Evolutionary conservation across 2,797 vertebrate species (phyloP), one percentile per base, ranked within the genome.

Genomic region (Phaenicophaeus curvirostris): DNA sequence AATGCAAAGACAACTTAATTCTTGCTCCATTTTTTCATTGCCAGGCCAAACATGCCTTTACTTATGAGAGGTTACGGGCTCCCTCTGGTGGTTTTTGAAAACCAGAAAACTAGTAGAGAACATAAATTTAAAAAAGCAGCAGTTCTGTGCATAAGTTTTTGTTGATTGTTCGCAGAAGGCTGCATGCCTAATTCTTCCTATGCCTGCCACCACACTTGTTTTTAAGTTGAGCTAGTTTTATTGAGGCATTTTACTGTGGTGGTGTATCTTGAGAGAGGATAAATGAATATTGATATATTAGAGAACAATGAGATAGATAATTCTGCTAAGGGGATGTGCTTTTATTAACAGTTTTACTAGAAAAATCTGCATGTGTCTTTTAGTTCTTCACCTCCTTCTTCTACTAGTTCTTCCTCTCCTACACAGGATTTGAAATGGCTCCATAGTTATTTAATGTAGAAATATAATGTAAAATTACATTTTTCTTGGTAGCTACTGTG

Each of bases 41-140:
- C 10, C 27, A 31, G 13, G 21, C 23, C 39, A 44, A 53, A 24
- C 25, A 13, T 0, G 2, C 18, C 23, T 75, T 87, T 50, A 50
- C 57, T 76, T 42, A 46, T 37, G 62, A 87, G 95, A 42, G 74
- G 51, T 84, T 72, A 87, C 1, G 69, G 69, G 85, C 94, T 95
- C 96, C 96, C 94, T 93, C 96, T 96, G 82, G 91, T 81, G 96
- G 94, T 41, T 35, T 88, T 62, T 65, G 35, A 55, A 85, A 92
- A 54, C 7, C 21, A 39, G 12, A 72, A 75, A 68, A 5, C 39
- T 24, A 37, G 31, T 25, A 53, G n/a, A 77, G 24, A 66, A 28
- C 3, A 1, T 66, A 72, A 77, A 54, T 35, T 10, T 50, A 55
- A 33, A 37, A 37, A 31, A 44, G 0, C 23, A 33, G 39, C 21